These are phyloP conservation scores for Eristalis pertinax DNA, from an alignment of 2,888 invertebrate genomes.

Conservation along the genomic window DNA sequence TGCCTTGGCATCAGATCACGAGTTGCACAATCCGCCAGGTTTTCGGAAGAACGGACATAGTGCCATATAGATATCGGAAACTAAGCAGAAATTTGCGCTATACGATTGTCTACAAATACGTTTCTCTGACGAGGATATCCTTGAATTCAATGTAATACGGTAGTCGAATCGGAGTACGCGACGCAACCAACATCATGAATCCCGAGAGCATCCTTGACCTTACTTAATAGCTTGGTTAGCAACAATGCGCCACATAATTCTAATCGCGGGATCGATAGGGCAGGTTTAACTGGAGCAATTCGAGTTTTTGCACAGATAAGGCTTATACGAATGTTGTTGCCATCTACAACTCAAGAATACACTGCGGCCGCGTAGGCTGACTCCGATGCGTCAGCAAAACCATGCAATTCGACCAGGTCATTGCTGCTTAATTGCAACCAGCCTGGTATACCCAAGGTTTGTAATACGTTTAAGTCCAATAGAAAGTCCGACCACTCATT, in stretches of 20 bases:
- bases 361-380: too few relatives aligned
- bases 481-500: constrained; percentile 16
- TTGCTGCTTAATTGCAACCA: constrained; percentile 64
- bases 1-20: constrained; percentile 21
- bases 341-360: too few relatives aligned
- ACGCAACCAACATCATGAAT: too few relatives aligned
- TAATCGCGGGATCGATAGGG: constrained; percentile 18
- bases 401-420: too few relatives aligned
- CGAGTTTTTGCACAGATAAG: too few relatives aligned
- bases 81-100: neutral
- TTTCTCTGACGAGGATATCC: constrained; percentile 32
- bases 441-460: neutral
- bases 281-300: constrained; percentile 10
- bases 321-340: too few relatives aligned
- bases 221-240: constrained; percentile 21
- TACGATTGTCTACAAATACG: neutral
- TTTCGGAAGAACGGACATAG: constrained; percentile 49
- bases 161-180: too few relatives aligned
- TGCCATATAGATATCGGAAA: constrained; percentile 35
- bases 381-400: too few relatives aligned
- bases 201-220: too few relatives aligned
- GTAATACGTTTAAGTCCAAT: neutral
- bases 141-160: too few relatives aligned
- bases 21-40: constrained; percentile 54
- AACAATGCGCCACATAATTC: constrained; percentile 34